Evolutionary conservation across 1,140 invertebrate species (phyloP), one percentile per base, ranked within the genome.

Genomic region (Ips nitidus): DNA sequence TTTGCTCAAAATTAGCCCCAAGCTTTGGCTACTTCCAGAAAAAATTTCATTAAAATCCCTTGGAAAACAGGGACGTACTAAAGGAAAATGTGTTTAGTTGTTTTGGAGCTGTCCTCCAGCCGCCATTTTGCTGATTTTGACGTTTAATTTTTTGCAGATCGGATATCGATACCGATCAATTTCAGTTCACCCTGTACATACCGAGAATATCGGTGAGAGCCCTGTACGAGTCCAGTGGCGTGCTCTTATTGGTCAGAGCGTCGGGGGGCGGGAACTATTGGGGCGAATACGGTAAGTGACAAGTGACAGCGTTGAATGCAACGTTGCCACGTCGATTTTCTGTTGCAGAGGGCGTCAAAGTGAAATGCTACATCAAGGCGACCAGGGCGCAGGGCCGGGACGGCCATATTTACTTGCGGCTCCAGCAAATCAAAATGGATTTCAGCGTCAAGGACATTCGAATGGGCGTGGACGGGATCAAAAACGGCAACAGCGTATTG

Each of bases 221-320:
- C 0, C 86, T 88, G 67, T 94, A 93, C 80, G 85, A 89, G 67
- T 93, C 91, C 4, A 91, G 87, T 52, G 91, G 91, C 41, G 86
- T 91, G 2, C 82, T 94, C 41, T 87, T 94, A 72, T 82, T 93
- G 58, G 88, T 93, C 0, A 87, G 90, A 74, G 91, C 91, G 8
- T 90, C 89, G 5, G 91, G 91, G 2, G 89, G 89, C 62, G 91
- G 91, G 2, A 90, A 93, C 78, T 94, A 93, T 79, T 94, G 91
- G 91, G 91, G 91, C 43, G 90, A 92, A 83, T 94, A 94, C 77
- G 89, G 91, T 93, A 78, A 80, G 79, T 5, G 74, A 42, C 37
- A 6, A 3, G 22, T 22, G 22, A 22, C 8, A 45, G 43, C 8
- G 8, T 0, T 1, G 8, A 45, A 5, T 45, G 4, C 43, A 45